Evolutionary conservation across 1,140 invertebrate species (phyloP).

Genomic region (Holotrichia oblita): DNA sequence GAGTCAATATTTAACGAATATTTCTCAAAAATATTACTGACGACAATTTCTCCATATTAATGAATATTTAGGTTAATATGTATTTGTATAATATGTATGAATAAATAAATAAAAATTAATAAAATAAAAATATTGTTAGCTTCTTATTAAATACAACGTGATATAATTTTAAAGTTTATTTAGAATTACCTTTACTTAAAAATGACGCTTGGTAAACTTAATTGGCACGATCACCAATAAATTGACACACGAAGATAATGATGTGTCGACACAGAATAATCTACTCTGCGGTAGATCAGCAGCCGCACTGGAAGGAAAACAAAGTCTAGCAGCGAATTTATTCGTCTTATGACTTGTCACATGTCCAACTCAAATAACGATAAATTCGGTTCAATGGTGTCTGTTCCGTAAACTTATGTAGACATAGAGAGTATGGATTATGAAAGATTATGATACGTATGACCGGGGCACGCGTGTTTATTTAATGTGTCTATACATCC

Average conservation of each 20-base stretch:
- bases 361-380: slow-evolving; percentile 3
- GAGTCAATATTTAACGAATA: no score
- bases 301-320: slow-evolving; percentile 3
- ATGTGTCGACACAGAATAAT: slow-evolving; percentile 6
- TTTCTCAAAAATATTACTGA: no score
- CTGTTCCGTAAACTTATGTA: slow-evolving; percentile 9
- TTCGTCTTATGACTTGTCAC: background rate
- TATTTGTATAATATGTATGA: no score
- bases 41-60: no score
- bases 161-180: background rate
- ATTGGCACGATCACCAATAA: background rate
- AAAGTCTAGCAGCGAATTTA: slow-evolving; percentile 5
- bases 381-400: slow-evolving; percentile 12
- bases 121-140: background rate
- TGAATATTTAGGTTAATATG: no score
- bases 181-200: slow-evolving; percentile 1
- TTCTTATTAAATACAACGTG: background rate
- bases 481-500: background rate
- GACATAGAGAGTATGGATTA: background rate
- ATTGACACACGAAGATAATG: background rate
- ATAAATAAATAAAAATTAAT: no score
- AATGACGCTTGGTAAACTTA: background rate
- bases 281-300: slow-evolving; percentile 1
- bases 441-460: background rate
- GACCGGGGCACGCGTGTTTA: background rate